Evolutionary conservation across 1,140 invertebrate species (phyloP).

Genomic region (Bemisia tabaci): DNA sequence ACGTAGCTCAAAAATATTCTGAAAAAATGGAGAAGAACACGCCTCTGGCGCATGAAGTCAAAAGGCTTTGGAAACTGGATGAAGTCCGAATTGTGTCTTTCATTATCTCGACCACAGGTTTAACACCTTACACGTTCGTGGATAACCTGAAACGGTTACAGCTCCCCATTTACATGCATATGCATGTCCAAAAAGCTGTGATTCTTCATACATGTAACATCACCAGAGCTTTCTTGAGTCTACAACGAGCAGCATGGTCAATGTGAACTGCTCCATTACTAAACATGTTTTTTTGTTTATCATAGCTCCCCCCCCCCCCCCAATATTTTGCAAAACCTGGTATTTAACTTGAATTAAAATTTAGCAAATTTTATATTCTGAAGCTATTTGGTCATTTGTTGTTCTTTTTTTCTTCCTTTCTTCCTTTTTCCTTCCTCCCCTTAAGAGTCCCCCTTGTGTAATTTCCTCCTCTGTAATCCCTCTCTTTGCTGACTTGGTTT

Average conservation of each 20-base stretch:
- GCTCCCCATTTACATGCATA: neutral
- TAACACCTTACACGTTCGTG: neutral
- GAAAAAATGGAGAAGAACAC: neutral
- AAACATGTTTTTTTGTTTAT: no score
- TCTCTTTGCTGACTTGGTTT: neutral
- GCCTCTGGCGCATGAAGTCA: neutral
- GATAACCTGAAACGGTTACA: neutral
- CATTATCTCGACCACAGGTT: neutral
- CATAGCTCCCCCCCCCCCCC: no score
- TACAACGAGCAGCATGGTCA: neutral
- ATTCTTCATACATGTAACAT: conserved; percentile 2
- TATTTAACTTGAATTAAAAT: neutral
- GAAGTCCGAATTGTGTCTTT: neutral
- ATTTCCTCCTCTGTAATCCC: no score
- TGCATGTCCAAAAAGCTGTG: neutral
- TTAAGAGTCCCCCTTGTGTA: no score
- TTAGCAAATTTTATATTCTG: no score
- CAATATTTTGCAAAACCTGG: neutral
- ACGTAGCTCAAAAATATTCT: neutral
- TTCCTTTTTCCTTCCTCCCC: no score
- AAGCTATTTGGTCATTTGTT: no score
- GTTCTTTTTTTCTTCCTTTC: no score
- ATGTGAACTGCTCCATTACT: no score
- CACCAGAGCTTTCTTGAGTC: neutral
- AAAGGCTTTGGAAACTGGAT: conserved; percentile 3